Percentiles rank a stretch among this genome's conserved stretches.
phyloP scores from a whole-genome alignment of 1,140 invertebrate genomes.

The Eriocheir sinensis region DNA sequence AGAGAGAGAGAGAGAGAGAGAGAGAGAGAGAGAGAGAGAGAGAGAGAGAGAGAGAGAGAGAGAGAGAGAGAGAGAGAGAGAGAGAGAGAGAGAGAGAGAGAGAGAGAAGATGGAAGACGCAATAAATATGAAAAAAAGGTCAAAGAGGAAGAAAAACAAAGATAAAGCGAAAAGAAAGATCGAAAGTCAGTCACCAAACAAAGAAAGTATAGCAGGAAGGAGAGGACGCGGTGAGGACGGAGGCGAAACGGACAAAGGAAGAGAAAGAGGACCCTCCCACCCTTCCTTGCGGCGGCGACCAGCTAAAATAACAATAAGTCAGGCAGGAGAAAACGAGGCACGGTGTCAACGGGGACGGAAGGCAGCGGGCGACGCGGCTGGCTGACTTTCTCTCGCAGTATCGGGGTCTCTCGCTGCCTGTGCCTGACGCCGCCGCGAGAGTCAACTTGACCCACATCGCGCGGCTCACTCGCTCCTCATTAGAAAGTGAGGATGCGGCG shows the following conservation, averaged over 20 bases:
- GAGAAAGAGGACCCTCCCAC: conserved; percentile 25
- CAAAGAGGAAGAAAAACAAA: background rate
- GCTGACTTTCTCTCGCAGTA: conserved; percentile 1
- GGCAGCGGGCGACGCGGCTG: background rate
- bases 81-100: background rate
- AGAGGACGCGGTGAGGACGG: background rate
- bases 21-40: background rate
- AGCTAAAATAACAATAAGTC: background rate
- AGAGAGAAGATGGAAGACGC: background rate
- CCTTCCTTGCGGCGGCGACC: background rate
- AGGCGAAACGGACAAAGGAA: background rate
- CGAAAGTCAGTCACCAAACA: too few relatives aligned
- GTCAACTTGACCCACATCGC: conserved; percentile 2
- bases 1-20: background rate
- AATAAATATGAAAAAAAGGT: background rate
- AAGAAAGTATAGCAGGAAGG: background rate
- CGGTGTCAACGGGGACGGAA: background rate
- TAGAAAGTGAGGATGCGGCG: conserved; percentile 3
- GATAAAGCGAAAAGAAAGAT: background rate
- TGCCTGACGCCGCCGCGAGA: background rate
- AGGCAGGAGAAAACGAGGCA: conserved; percentile 2
- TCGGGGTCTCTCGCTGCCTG: background rate
- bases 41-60: background rate
- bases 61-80: conserved; percentile 29
- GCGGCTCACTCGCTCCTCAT: background rate